Conservation (phyloP, 2,797 vertebrate species). For the Podarcis lilfordi region DNA sequence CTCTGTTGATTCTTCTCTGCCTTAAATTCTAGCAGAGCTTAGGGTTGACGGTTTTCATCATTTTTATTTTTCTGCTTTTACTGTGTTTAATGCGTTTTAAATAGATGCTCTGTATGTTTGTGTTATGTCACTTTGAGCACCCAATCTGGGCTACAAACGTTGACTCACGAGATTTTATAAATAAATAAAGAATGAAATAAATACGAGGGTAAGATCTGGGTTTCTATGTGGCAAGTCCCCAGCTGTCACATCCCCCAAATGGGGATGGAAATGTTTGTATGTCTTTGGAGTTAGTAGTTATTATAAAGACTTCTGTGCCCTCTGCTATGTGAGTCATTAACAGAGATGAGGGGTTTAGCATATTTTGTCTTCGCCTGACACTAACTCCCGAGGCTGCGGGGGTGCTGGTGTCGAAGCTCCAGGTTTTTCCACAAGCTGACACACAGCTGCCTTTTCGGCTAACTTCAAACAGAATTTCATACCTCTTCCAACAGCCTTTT, state of each 20-base stretch:
- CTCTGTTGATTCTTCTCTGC: not conserved
- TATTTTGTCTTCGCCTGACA: slow-evolving; percentile 20
- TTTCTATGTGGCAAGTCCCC: not conserved
- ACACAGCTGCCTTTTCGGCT: slow-evolving; percentile 11
- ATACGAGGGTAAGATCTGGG: not conserved
- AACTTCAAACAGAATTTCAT: not conserved
- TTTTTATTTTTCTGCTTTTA: not conserved
- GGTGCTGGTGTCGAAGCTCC: slow-evolving; percentile 11
- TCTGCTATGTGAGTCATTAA: slow-evolving; percentile 8
- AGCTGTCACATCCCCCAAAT: not conserved
- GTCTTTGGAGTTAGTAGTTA: not conserved
- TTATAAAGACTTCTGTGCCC: slow-evolving; percentile 1
- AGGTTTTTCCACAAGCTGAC: slow-evolving; percentile 11
- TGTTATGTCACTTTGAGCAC: not conserved
- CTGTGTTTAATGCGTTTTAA: not conserved
- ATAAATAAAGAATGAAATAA: not conserved
- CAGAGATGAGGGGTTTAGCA: slow-evolving; percentile 13
- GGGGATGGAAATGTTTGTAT: slow-evolving; percentile 21
- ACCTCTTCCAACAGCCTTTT: not conserved
- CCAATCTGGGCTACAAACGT: not conserved
- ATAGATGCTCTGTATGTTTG: not conserved
- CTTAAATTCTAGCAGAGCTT: not conserved
- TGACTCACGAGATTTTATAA: not conserved
- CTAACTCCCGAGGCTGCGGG: not conserved
- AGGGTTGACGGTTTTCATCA: no score